phyloP scores from a whole-genome alignment of 2,797 vertebrate genomes.

The Notoglanidium macrostoma region DNA sequence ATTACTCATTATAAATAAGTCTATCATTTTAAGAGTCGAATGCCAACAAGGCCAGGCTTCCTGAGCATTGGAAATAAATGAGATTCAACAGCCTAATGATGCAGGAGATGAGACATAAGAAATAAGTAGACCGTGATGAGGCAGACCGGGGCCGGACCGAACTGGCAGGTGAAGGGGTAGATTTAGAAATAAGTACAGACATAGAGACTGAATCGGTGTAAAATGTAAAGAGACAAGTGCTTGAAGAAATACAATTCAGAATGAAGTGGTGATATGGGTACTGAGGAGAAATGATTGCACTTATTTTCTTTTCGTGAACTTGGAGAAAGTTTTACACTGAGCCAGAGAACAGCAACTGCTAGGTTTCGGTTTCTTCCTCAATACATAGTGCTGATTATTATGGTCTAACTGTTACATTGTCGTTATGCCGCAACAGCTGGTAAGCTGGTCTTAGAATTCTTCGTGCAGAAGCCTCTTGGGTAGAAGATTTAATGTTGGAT shows the following conservation, averaged over 20 bases:
- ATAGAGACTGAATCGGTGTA: background rate
- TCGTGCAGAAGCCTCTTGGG: background rate
- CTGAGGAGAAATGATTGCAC: background rate
- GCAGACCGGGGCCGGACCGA: background rate
- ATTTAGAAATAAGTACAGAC: background rate
- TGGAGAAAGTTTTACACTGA: background rate
- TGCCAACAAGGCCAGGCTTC: background rate
- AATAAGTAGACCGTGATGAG: background rate
- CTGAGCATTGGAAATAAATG: background rate
- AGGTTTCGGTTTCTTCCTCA: background rate
- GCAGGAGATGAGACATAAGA: background rate
- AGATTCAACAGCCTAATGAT: background rate
- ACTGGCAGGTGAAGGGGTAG: background rate
- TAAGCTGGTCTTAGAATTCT: background rate
- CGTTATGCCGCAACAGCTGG: background rate
- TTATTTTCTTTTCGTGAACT: background rate
- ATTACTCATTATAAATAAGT: background rate
- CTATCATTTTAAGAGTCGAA: background rate
- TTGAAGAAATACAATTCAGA: background rate
- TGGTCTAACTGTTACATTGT: background rate
- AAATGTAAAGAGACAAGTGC: background rate
- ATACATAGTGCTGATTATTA: background rate
- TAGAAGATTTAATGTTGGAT: background rate
- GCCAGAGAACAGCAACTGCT: background rate
- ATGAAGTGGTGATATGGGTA: background rate